A percentile compares a stretch with the other conserved stretches of the same genome.
Evolutionary conservation across 35 echinoderm and acorn worm genomes (phyloP).

Genomic region (Eucidaris tribuloides): DNA sequence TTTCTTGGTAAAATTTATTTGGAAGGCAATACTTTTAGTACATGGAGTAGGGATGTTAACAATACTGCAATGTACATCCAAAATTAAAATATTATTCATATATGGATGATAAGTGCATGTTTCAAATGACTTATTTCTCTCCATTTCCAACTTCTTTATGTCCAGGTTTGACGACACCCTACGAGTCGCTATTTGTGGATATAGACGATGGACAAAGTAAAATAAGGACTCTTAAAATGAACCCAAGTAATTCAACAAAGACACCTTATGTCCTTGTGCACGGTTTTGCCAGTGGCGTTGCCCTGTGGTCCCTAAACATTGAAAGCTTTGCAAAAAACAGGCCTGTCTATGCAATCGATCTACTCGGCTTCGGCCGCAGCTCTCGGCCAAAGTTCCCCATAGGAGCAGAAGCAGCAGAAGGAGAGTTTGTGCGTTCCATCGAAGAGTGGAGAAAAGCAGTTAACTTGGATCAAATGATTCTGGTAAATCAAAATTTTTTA

Average conservation of each 20-base stretch:
- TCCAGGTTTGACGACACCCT: constrained; percentile 61
- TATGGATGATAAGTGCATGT: too few species aligned
- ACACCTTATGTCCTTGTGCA: constrained; percentile 87
- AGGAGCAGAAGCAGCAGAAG: constrained; percentile 63
- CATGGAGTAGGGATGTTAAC: too few species aligned
- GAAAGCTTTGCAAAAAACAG: constrained; percentile 57
- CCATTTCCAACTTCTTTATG: too few species aligned
- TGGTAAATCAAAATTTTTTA: too few species aligned
- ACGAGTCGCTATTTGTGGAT: constrained; percentile 70
- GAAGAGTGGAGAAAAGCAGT: constrained; percentile 87
- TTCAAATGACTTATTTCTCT: too few species aligned
- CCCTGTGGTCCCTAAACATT: constrained; percentile 83
- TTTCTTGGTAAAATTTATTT: too few species aligned
- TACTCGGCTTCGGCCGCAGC: constrained; percentile 87
- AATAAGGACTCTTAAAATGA: constrained; percentile 78
- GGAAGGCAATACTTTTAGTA: too few species aligned
- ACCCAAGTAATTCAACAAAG: constrained; percentile 52
- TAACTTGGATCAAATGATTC: constrained; percentile 81
- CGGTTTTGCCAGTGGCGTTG: constrained; percentile 85
- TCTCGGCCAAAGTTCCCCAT: constrained; percentile 65
- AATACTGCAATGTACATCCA: too few species aligned
- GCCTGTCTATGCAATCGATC: constrained; percentile 85
- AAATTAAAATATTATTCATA: too few species aligned
- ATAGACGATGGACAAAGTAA: constrained; percentile 44
- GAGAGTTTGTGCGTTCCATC: constrained; percentile 76